Percentiles rank a stretch among this genome's conserved stretches.
Conservation (phyloP, 2,888 invertebrate genomes). For the Ryuthela nishihirai region DNA sequence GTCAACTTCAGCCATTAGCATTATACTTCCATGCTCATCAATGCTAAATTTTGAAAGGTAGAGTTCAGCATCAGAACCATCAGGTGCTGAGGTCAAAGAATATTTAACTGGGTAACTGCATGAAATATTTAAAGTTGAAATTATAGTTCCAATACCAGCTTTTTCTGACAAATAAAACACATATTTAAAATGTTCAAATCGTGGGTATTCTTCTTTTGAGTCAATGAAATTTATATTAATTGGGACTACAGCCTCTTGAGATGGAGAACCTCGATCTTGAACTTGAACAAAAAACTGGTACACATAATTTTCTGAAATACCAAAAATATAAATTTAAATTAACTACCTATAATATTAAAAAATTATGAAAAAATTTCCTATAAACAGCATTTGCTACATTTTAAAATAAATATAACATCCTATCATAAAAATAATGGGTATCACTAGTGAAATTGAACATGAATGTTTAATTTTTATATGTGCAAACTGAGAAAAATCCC, state of each 20-base stretch:
- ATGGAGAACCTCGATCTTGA: slow-evolving; percentile 31
- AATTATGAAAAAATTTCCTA: too few species aligned
- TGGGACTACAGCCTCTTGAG: slow-evolving; percentile 57
- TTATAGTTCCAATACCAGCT: slow-evolving; percentile 59
- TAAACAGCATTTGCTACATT: too few species aligned
- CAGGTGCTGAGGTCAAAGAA: slow-evolving; percentile 27
- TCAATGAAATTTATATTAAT: slow-evolving; percentile 74
- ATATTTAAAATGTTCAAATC: slow-evolving; percentile 67
- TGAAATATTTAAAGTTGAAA: slow-evolving; percentile 35
- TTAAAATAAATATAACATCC: too few species aligned
- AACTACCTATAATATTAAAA: too few species aligned
- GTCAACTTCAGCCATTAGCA: slow-evolving; percentile 68
- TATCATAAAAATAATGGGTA: too few species aligned
- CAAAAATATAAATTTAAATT: slow-evolving; percentile 29
- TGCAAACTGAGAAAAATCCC: neutral
- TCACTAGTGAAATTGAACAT: neutral
- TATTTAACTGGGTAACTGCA: slow-evolving; percentile 21
- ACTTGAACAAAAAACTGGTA: slow-evolving; percentile 50
- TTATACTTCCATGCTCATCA: slow-evolving; percentile 69
- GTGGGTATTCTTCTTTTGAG: slow-evolving; percentile 65
- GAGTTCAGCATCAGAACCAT: slow-evolving; percentile 30
- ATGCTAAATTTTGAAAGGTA: slow-evolving; percentile 56
- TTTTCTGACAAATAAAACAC: slow-evolving; percentile 78
- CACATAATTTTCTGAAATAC: slow-evolving; percentile 62
- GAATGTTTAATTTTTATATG: neutral